A percentile compares a stretch with the other conserved stretches of the same genome.
Evolutionary conservation across 2,888 invertebrate genomes (phyloP).

Genomic region (Cosmia pyralina): DNA sequence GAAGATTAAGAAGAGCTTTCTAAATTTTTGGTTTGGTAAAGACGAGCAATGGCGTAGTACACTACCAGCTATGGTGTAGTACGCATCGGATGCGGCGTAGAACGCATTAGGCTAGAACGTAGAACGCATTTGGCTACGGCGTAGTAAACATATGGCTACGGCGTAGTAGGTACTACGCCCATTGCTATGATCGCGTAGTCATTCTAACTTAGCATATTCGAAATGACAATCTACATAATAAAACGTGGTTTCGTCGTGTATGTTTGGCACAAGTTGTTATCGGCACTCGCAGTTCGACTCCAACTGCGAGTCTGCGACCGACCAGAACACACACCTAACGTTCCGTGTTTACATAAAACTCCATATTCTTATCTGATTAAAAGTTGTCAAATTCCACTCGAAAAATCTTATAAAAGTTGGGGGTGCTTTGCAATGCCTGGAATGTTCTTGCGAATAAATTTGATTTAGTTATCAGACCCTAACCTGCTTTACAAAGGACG

Average conservation of each 20-base stretch:
- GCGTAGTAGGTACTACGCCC: too few relatives aligned
- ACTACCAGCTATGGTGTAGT: not conserved
- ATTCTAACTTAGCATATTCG: not conserved
- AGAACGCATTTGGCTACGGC: not conserved
- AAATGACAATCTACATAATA: not conserved
- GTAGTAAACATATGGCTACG: not conserved
- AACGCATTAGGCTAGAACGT: not conserved
- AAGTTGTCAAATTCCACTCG: conserved; percentile 63
- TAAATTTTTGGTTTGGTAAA: too few relatives aligned
- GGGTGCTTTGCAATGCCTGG: conserved; percentile 62
- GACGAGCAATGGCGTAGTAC: not conserved
- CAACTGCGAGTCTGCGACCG: conserved; percentile 46
- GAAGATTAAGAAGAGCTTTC: conserved; percentile 20
- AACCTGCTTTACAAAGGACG: conserved; percentile 77
- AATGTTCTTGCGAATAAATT: conserved; percentile 79
- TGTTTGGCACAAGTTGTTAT: conserved; percentile 68
- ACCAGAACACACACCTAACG: conserved; percentile 41
- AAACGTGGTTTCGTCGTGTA: conserved; percentile 46
- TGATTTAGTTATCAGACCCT: conserved; percentile 83
- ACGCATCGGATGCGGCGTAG: not conserved
- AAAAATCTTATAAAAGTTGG: conserved; percentile 66
- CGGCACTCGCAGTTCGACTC: conserved; percentile 42
- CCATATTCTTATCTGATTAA: conserved; percentile 67
- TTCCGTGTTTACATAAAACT: conserved; percentile 56
- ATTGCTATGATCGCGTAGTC: not conserved